Evolutionary conservation across 2,797 vertebrate genomes (phyloP), one percentile per base, ranked within the genome.

Genomic region (Cryptoblepharus egeriae): DNA sequence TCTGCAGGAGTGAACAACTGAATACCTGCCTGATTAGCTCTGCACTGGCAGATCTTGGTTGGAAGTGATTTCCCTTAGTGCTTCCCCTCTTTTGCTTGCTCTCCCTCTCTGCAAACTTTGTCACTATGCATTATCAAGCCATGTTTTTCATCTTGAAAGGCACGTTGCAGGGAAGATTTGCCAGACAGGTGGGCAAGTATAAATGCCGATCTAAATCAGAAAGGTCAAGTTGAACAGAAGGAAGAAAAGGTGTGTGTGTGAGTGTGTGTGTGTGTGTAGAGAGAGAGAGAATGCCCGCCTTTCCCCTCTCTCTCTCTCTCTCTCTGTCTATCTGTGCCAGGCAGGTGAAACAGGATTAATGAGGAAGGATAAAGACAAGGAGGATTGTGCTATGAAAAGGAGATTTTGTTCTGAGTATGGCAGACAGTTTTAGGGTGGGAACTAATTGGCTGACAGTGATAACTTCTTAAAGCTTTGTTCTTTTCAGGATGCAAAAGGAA

Each of bases 11-110:
- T 93, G 94, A 95, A 96, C 94, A 96, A 96, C 97, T 96, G 96
- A 97, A 96, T 98, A 98, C 97, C 97, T 99, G 97, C 96, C 93
- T 97, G 97, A 97, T 97, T 97, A 97, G 95, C 95, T 95, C 89
- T 85, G 85, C 91, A 87, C 93, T 91, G 91, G 90, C 93, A 94
- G 93, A 93, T 91, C 92, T 85, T 83, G 93, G 90, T 90, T 93
- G 92, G 93, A 88, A 94, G 85, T n/a, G 55, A 91, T 95, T 95
- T 96, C 92, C 94, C 93, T 92, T 78, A 87, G 87, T 5, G 26
- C 86, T 88, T 90, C 91, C 88, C 92, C 84, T 89, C 92, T 90
- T 85, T 82, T 87, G 82, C 91, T 91, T 10, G 5, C 85, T 92
- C 3, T 64, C 83, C 80, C 72, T 90, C 92, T 92, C 88, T 82